Percentiles rank a stretch among this genome's conserved stretches.
phyloP scores from a whole-genome alignment of 2,888 invertebrate species.

The Calliphora vomitoria region DNA sequence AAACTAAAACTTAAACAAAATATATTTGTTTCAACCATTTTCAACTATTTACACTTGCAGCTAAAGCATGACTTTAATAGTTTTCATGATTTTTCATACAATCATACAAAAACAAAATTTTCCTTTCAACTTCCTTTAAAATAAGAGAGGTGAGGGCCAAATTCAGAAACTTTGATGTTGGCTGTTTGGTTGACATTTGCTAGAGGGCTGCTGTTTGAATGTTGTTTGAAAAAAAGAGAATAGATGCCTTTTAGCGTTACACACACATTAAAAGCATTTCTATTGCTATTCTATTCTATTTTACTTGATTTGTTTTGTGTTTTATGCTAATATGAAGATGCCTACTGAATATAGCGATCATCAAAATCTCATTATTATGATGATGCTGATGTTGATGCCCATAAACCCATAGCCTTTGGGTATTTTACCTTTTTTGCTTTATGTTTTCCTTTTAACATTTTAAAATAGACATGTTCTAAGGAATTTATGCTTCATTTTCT shows the following conservation, averaged over 20 bases:
- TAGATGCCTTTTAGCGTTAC: neutral
- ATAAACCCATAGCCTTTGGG: constrained; percentile 44
- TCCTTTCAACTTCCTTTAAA: too few relatives aligned
- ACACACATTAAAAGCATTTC: neutral
- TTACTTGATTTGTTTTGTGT: neutral
- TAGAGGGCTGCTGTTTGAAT: neutral
- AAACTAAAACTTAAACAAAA: too few relatives aligned
- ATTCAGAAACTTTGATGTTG: neutral
- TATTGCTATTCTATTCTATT: neutral
- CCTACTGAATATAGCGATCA: constrained; percentile 1
- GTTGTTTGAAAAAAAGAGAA: neutral
- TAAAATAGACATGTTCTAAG: too few relatives aligned
- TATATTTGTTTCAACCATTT: neutral
- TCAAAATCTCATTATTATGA: neutral
- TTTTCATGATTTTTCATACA: too few relatives aligned
- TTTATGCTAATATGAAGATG: neutral
- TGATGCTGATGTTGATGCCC: constrained; percentile 11
- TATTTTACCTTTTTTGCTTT: constrained; percentile 21
- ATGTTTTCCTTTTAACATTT: neutral
- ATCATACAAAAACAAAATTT: too few relatives aligned
- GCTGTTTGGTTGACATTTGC: neutral
- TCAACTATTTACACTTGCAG: neutral
- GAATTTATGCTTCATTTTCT: too few relatives aligned
- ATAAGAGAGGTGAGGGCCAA: neutral
- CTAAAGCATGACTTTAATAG: neutral